Percentiles rank a stretch among this genome's conserved stretches.
These are phyloP conservation scores for Archocentrus centrarchus DNA, from an alignment of 2,113 vertebrate species.

Conservation along the genomic window DNA sequence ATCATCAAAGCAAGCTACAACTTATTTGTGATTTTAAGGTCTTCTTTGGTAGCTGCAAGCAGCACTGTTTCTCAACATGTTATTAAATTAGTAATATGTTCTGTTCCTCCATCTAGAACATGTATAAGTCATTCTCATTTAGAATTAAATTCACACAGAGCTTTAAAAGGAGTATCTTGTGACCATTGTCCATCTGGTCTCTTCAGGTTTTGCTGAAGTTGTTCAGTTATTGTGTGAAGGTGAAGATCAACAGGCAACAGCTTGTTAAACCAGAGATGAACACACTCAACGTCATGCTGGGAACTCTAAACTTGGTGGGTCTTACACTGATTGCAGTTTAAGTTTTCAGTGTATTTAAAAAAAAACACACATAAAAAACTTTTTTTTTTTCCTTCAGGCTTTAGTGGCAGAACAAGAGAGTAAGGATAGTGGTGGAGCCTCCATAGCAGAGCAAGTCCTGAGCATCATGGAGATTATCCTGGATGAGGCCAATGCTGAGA, in stretches of 20 bases:
- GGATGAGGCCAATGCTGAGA: constrained; percentile 97
- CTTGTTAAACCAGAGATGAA: constrained; percentile 98
- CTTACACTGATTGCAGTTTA: background rate
- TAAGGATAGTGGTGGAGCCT: constrained; percentile 95
- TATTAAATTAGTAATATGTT: background rate
- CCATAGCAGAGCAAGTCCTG: constrained; percentile 96
- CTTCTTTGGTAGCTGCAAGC: background rate
- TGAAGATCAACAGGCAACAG: constrained; percentile 97
- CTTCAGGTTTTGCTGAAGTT: constrained; percentile 93
- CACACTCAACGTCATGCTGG: constrained; percentile 98
- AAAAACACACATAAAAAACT: no score
- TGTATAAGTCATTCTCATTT: background rate
- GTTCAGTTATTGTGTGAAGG: constrained; percentile 98
- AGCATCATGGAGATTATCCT: constrained; percentile 99
- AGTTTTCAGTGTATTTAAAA: background rate
- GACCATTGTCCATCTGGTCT: background rate
- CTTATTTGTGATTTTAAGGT: background rate
- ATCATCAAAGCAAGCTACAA: background rate
- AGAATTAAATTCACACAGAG: background rate
- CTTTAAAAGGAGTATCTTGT: background rate
- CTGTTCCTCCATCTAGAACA: background rate
- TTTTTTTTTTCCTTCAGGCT: constrained; percentile 78
- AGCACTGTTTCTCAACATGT: background rate
- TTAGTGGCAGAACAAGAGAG: constrained; percentile 97
- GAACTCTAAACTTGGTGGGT: constrained; percentile 94